Percentiles rank a stretch among this genome's conserved stretches.
Evolutionary conservation across 1,140 invertebrate species (phyloP).

Genomic region (Zaprionus gabonicus): DNA sequence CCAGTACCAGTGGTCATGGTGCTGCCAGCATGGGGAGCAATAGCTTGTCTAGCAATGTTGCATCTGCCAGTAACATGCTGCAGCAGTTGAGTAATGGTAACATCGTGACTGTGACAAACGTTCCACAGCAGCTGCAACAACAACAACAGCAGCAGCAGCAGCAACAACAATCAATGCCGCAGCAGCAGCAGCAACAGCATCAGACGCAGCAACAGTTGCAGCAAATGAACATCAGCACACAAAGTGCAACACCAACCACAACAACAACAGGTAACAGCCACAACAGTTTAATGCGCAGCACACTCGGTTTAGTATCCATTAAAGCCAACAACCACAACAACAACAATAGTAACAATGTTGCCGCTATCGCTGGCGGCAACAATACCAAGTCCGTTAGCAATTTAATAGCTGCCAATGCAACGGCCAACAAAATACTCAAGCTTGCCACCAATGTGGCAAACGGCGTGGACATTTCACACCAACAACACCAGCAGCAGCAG

Average conservation of each 20-base stretch:
- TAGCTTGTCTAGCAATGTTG: conserved; percentile 57
- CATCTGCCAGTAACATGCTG: conserved; percentile 54
- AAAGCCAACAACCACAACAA: conserved; percentile 66
- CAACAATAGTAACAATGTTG: conserved; percentile 47
- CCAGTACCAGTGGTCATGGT: conserved; percentile 76
- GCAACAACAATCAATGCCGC: conserved; percentile 26
- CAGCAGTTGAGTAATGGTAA: conserved; percentile 71
- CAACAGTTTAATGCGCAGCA: conserved; percentile 83
- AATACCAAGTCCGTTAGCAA: conserved; percentile 76
- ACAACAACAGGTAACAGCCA: conserved; percentile 83
- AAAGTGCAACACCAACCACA: conserved; percentile 56
- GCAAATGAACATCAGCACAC: conserved; percentile 53
- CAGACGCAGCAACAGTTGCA: conserved; percentile 65
- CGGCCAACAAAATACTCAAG: conserved; percentile 83
- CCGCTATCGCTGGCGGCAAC: conserved; percentile 45
- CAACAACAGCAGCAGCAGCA: conserved; percentile 1
- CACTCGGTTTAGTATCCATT: conserved; percentile 83
- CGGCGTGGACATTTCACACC: conserved; percentile 59
- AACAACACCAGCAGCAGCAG: conserved; percentile 48
- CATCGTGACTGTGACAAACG: conserved; percentile 69
- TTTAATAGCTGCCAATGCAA: conserved; percentile 79
- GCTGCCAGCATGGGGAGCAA: conserved; percentile 53
- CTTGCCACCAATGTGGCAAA: conserved; percentile 79
- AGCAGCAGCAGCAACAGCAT: conserved; percentile 29
- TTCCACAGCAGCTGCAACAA: conserved; percentile 59